Conservation (phyloP, 2,888 invertebrate species). For the Heliconius charithonia region DNA sequence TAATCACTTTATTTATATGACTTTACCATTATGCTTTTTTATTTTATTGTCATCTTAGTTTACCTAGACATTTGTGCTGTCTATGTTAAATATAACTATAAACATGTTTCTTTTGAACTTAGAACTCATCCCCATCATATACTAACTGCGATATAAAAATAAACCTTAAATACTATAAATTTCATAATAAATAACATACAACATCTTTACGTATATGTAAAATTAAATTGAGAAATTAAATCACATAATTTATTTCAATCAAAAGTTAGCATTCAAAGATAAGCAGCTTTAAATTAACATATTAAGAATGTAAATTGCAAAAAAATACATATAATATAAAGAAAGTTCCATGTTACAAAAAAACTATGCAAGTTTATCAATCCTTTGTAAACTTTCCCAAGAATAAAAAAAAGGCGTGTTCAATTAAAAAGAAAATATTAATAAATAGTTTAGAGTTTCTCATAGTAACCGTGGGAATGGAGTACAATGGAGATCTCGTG, state of each 20-base stretch:
- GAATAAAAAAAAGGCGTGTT: slow-evolving; percentile 34
- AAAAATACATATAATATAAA: background rate
- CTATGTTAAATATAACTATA: no score
- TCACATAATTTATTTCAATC: slow-evolving; percentile 1
- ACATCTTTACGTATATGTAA: no score
- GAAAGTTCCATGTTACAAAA: background rate
- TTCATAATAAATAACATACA: no score
- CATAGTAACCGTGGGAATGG: slow-evolving; percentile 63
- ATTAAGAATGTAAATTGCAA: slow-evolving; percentile 4
- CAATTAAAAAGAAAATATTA: slow-evolving; percentile 52
- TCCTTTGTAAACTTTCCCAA: slow-evolving; percentile 41
- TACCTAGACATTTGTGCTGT: background rate
- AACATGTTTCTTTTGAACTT: no score
- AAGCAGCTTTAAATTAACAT: background rate
- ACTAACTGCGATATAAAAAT: no score
- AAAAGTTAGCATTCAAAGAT: slow-evolving; percentile 12
- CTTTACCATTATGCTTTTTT: background rate
- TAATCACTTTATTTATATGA: background rate
- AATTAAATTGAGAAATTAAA: background rate
- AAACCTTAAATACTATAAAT: background rate
- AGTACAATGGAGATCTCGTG: slow-evolving; percentile 68
- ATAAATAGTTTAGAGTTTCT: slow-evolving; percentile 66
- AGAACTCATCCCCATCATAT: no score
- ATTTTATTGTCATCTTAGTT: background rate
- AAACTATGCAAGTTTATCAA: slow-evolving; percentile 16